A percentile compares a stretch with the other conserved stretches of the same genome.
Evolutionary conservation across 2,797 vertebrate genomes (phyloP).

Genomic region (Setipinna tenuifilis): DNA sequence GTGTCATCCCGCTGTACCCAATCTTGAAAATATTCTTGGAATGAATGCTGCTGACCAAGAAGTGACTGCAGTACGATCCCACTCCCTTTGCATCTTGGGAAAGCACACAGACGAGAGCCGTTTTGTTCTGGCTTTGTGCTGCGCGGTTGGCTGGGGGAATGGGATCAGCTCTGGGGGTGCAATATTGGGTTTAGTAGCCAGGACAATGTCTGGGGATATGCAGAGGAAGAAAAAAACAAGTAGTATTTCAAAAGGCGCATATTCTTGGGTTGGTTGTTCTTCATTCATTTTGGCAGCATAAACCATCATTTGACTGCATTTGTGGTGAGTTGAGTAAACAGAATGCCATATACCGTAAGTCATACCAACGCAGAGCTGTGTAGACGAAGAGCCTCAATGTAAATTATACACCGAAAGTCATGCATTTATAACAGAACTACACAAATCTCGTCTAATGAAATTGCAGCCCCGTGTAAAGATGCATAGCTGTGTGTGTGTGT

Average conservation of each 20-base stretch:
- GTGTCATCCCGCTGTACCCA: slow-evolving; percentile 27
- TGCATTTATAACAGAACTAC: not conserved
- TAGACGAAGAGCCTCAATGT: not conserved
- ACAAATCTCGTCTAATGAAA: not conserved
- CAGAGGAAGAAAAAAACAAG: not conserved
- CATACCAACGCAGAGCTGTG: not conserved
- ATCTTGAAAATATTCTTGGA: slow-evolving; percentile 44
- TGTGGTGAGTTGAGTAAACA: slow-evolving; percentile 33
- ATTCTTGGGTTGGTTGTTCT: not conserved
- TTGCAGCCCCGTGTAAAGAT: not conserved
- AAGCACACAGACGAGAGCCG: not conserved
- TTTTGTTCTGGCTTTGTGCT: slow-evolving; percentile 32
- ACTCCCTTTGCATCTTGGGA: not conserved
- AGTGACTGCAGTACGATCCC: not conserved
- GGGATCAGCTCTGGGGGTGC: slow-evolving; percentile 18
- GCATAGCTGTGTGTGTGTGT: not conserved
- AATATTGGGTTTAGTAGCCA: slow-evolving; percentile 8
- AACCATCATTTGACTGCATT: not conserved
- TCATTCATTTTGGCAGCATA: slow-evolving; percentile 29
- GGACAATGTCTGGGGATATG: not conserved
- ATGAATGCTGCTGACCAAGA: slow-evolving; percentile 41
- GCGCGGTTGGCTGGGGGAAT: slow-evolving; percentile 10
- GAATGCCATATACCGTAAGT: slow-evolving; percentile 26
- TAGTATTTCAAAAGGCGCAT: not conserved
- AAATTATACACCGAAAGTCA: not conserved